phyloP scores from a whole-genome alignment of 2,797 vertebrate genomes.

The Thripadectes ignobilis region DNA sequence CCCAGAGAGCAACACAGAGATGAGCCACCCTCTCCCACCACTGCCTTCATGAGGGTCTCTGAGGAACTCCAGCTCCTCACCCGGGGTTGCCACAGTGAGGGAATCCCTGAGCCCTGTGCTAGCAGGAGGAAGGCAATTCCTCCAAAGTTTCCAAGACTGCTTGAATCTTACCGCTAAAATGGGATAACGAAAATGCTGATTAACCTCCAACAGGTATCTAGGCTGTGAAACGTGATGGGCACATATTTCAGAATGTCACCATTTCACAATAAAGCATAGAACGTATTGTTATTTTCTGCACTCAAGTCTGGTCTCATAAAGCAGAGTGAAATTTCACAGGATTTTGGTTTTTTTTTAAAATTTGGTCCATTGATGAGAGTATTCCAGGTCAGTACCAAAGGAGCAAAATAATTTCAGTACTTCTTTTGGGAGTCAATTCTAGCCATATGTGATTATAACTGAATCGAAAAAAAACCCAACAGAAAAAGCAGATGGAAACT shows the following conservation, averaged over 20 bases:
- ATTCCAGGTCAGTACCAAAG: not conserved
- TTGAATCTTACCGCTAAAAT: not conserved
- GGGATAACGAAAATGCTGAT: not conserved
- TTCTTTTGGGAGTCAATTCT: not conserved
- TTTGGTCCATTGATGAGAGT: not conserved
- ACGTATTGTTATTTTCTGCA: not conserved
- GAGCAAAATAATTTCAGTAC: not conserved
- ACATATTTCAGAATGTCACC: not conserved
- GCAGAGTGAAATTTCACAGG: not conserved
- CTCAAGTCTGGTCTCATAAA: not conserved
- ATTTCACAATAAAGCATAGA: not conserved
- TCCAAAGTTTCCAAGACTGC: not conserved
- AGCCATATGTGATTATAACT: not conserved
- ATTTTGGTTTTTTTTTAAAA: not conserved
- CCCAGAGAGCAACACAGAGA: rapidly evolving
- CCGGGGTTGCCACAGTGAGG: rapidly evolving
- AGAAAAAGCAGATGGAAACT: not conserved
- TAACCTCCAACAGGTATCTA: not conserved
- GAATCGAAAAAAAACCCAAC: not conserved
- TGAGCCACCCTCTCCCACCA: not conserved
- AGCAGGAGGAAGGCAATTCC: not conserved
- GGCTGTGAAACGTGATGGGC: not conserved
- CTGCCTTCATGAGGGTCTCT: rapidly evolving
- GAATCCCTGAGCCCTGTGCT: not conserved
- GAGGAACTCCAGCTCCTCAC: not conserved